Base-by-base conservation (phyloP, 1,140 invertebrate genomes). In the Eriosoma lanigerum region DNA sequence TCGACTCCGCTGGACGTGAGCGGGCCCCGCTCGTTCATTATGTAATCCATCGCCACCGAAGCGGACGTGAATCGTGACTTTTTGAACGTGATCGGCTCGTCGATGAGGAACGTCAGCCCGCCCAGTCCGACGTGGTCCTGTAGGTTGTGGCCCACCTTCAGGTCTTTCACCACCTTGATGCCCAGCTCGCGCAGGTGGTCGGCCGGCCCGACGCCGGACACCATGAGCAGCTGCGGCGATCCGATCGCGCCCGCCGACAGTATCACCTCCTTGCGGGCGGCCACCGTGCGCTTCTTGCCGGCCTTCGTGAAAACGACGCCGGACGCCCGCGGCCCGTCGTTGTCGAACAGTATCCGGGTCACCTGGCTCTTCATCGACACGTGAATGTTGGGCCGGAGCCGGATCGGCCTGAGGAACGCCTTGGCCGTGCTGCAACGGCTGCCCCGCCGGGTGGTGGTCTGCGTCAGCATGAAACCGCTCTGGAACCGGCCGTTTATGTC, bases 351-450 rank as follows among this genome's bases (percentile, higher is more conserved):
- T 21, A 96, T 86, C 82, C 91, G 90, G 0, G 90, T 90, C 0
- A 89, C 94, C 80, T 95, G 92, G 1, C 94, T 89, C 48, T 92
- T 89, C 82, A 95, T 90, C 9, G 94, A 89, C 4, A 96, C 90
- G 84, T 95, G 93, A 0, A 98, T 86, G 84, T 98, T 98, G 19
- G 86, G 85, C 24, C 95, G 88, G 50, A 92, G 89, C 17, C 92
- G 87, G 0, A 94, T 90, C 0, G 95, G 94, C 73, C 93, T 87
- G 0, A 97, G 86, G 84, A 96, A 97, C 0, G 93, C 95, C 85
- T 94, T 94, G 1, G 94, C 90, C 0, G 95, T 95, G 68, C 93
- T 95, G 86, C 96, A 97, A 52, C 96, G 88, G 13, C 91, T 91
- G 0, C 95, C 95, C 73, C 94, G 89, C 50, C 95, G 86, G 21